A percentile compares a stretch with the other conserved stretches of the same genome.
Evolutionary conservation across 1,140 invertebrate species (phyloP).

Genomic region (Gonatopus flavifemur): DNA sequence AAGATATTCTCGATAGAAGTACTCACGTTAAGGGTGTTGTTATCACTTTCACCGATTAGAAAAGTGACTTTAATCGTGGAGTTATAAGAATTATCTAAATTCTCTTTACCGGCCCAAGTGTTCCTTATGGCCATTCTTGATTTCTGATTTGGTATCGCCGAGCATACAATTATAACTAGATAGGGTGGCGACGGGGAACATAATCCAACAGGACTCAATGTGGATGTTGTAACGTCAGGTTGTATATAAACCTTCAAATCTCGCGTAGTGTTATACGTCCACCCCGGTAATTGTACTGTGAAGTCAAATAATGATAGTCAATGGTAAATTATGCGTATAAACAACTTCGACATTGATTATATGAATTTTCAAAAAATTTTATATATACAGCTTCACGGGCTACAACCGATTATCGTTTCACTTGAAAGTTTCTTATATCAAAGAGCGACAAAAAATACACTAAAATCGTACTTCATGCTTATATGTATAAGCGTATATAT

Average conservation of each 20-base stretch:
- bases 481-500: too few relatives aligned
- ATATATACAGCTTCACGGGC: too few relatives aligned
- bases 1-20: background rate
- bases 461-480: too few relatives aligned
- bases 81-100: conserved; percentile 56
- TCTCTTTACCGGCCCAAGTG: conserved; percentile 75
- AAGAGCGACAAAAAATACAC: too few relatives aligned
- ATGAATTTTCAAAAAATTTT: too few relatives aligned
- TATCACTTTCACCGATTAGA: conserved; percentile 61
- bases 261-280: conserved; percentile 72
- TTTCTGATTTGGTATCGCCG: conserved; percentile 68
- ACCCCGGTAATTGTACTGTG: conserved; percentile 67
- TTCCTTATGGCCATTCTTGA: conserved; percentile 72
- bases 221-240: conserved; percentile 68
- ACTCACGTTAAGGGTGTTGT: conserved; percentile 60
- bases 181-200: conserved; percentile 63
- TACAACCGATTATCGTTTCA: too few relatives aligned
- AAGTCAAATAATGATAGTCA: too few relatives aligned
- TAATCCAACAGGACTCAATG: conserved; percentile 64
- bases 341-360: too few relatives aligned
- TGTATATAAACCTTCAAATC: conserved; percentile 71
- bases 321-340: too few relatives aligned
- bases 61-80: conserved; percentile 58
- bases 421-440: too few relatives aligned
- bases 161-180: conserved; percentile 74